A percentile compares a stretch with the other conserved stretches of the same genome.
Conservation (phyloP, 1,140 invertebrate genomes). For the Cydia strobilella region DNA sequence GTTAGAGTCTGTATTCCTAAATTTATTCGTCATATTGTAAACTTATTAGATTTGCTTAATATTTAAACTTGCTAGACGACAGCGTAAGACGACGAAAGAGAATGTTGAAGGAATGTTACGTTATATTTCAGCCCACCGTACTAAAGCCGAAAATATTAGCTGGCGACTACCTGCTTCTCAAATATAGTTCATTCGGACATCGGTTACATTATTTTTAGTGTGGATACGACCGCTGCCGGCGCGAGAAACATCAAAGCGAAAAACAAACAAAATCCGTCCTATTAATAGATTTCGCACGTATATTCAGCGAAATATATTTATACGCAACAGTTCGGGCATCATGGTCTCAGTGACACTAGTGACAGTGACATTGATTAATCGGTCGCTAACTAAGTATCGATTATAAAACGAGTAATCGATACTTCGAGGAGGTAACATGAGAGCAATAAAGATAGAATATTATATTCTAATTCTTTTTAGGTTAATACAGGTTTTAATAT, state of each 20-base stretch:
- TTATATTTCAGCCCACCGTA: conserved; percentile 42
- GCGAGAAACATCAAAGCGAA: conserved; percentile 50
- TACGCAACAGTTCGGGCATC: not conserved
- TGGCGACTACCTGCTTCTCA: conserved; percentile 64
- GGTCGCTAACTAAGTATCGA: not conserved
- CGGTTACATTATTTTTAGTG: conserved; percentile 75
- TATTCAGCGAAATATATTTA: conserved; percentile 22
- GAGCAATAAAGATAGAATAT: no score
- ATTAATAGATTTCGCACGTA: conserved; percentile 48
- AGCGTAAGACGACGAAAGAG: conserved; percentile 41
- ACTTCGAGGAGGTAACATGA: no score
- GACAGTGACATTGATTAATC: not conserved
- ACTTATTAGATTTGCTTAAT: conserved; percentile 17
- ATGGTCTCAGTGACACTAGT: not conserved
- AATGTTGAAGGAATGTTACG: conserved; percentile 59
- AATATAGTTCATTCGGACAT: conserved; percentile 59
- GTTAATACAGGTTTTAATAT: no score
- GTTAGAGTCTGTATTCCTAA: conserved; percentile 54
- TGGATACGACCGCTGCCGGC: conserved; percentile 53
- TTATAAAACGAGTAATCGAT: not conserved
- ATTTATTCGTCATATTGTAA: conserved; percentile 66
- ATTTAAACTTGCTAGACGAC: conserved; percentile 16
- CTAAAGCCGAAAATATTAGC: conserved; percentile 60
- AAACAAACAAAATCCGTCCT: conserved; percentile 62
- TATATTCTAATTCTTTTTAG: no score